Evolutionary conservation across 64 coral and sea anemone species (phyloP).

Genomic region (Anthopleura sola): DNA sequence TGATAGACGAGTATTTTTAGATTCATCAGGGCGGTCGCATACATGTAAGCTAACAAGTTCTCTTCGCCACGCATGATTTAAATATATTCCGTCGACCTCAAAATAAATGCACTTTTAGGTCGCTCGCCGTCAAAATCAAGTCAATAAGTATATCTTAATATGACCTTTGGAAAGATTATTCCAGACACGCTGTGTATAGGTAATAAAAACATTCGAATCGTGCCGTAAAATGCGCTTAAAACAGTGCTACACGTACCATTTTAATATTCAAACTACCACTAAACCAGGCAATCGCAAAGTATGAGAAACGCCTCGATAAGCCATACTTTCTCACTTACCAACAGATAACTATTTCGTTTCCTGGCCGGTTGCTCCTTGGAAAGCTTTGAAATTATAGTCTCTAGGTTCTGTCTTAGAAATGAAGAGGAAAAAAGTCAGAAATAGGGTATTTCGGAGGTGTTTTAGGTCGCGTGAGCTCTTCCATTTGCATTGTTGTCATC

Average conservation of each 20-base stretch:
- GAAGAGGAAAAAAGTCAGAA: slow-evolving; percentile 8
- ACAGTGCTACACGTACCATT: background rate
- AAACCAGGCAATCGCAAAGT: slow-evolving; percentile 43
- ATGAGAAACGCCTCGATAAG: slow-evolving; percentile 30
- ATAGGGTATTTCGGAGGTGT: background rate
- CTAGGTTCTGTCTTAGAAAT: slow-evolving; percentile 51
- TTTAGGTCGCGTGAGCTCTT: slow-evolving; percentile 25
- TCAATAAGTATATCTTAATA: slow-evolving; percentile 1
- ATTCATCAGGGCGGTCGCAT: background rate
- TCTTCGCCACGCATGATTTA: slow-evolving; percentile 3
- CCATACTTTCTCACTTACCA: slow-evolving; percentile 45
- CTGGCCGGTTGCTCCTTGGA: slow-evolving; percentile 59
- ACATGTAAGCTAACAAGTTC: slow-evolving; percentile 1
- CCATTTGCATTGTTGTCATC: slow-evolving; percentile 38
- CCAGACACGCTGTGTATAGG: slow-evolving; percentile 4
- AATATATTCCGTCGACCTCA: slow-evolving; percentile 1
- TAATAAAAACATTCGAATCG: background rate
- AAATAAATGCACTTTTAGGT: slow-evolving; percentile 2
- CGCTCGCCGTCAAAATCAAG: slow-evolving; percentile 9
- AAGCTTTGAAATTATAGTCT: slow-evolving; percentile 72
- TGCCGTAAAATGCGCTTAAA: background rate
- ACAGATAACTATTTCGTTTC: slow-evolving; percentile 46
- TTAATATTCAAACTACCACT: slow-evolving; percentile 29
- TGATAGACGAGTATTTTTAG: background rate
- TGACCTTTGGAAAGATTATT: background rate